These are phyloP conservation scores for Vanessa tameamea DNA, from an alignment of 1,140 invertebrate genomes.

Conservation along the genomic window DNA sequence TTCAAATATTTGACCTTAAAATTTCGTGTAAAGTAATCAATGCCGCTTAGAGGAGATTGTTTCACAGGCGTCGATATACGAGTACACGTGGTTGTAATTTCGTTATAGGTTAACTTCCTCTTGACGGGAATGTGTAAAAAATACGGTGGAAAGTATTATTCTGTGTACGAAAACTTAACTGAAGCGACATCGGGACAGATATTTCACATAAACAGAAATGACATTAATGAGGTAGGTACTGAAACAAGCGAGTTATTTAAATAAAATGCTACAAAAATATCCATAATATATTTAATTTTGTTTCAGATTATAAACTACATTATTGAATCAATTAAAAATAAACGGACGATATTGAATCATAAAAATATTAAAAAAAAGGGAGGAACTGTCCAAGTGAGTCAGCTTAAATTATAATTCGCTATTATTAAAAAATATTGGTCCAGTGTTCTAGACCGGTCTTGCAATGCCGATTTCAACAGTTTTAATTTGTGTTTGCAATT, in stretches of 20 bases:
- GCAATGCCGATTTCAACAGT: too few relatives aligned
- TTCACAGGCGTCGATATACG: too few relatives aligned
- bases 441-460: too few relatives aligned
- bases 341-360: conserved; percentile 38
- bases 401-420: too few relatives aligned
- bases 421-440: too few relatives aligned
- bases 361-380: conserved; percentile 34
- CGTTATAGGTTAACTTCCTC: conserved; percentile 52
- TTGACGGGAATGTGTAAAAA: conserved; percentile 52
- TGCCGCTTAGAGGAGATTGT: too few relatives aligned
- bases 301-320: conserved; percentile 32
- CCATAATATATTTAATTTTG: neutral
- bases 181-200: conserved; percentile 56
- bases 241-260: neutral
- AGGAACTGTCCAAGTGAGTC: neutral
- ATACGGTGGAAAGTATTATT: neutral
- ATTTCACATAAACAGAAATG: conserved; percentile 48
- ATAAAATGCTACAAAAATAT: neutral
- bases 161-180: conserved; percentile 50
- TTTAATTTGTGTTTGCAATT: too few relatives aligned
- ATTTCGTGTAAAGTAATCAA: too few relatives aligned
- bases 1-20: too few relatives aligned
- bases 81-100: neutral
- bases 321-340: conserved; percentile 41
- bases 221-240: conserved; percentile 43